Percentiles rank a stretch among this genome's conserved stretches.
These are phyloP conservation scores for Brevipalpus yothersi DNA, from an alignment of 1,140 invertebrate species.

Conservation along the genomic window DNA sequence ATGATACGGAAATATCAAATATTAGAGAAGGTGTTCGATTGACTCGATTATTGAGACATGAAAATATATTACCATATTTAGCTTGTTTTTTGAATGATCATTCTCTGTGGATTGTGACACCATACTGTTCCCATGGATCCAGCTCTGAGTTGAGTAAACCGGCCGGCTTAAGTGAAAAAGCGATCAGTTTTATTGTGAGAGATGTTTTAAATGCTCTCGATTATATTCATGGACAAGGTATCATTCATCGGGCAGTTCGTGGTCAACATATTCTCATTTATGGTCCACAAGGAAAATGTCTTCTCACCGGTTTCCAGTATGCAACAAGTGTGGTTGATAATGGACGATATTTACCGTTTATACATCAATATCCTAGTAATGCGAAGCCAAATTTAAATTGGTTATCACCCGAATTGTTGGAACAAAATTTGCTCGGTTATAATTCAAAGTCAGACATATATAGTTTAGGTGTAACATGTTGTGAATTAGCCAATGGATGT, in stretches of 20 bases:
- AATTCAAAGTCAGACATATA: constrained; percentile 71
- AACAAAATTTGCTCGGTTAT: constrained; percentile 68
- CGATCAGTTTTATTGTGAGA: constrained; percentile 46
- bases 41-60: constrained; percentile 41
- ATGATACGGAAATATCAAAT: neutral
- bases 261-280: constrained; percentile 43
- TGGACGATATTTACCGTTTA: constrained; percentile 35
- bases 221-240: constrained; percentile 56
- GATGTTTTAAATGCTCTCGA: constrained; percentile 50
- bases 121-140: constrained; percentile 17
- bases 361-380: constrained; percentile 45
- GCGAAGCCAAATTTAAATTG: constrained; percentile 48
- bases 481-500: constrained; percentile 65
- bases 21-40: constrained; percentile 2
- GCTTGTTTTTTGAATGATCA: constrained; percentile 40
- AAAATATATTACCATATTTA: constrained; percentile 43
- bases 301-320: constrained; percentile 48
- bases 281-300: constrained; percentile 33
- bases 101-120: constrained; percentile 49
- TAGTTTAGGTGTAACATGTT: constrained; percentile 58
- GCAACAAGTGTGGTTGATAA: constrained; percentile 40
- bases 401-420: constrained; percentile 67
- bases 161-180: constrained; percentile 49
- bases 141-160: constrained; percentile 13
- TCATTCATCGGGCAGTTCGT: constrained; percentile 42